Base-by-base conservation (phyloP, 1,140 invertebrate species). In the Platyura marginata region DNA sequence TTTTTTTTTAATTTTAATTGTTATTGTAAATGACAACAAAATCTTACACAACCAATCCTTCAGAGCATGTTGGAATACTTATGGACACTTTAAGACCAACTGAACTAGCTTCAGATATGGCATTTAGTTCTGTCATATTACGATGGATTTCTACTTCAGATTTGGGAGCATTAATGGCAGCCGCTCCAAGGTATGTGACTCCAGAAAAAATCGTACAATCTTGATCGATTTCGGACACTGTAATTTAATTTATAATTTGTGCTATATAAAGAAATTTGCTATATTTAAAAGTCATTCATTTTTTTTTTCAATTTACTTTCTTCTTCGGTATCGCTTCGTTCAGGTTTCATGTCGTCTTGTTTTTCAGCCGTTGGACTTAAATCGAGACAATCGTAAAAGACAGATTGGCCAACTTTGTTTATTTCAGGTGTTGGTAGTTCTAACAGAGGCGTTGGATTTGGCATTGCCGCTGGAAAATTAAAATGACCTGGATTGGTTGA, bases 131-230 rank as follows among this genome's bases (percentile, higher is more conserved):
- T 35, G 75, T 76, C 81, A 98, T 95, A 55, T 94, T 94, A 33
- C 81, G 71, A 59, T 92, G 88, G 48, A 98, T 94, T 70, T 98
- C 94, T n/a, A 67, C 67, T 65, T 97, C 90, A 40, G 83, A 92
- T 59, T 91, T 81, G 3, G 93, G 90, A 3, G 89, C 85, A 62
- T 89, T 88, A 45, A 98, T 92, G 44, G 78, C 77, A 36, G 91
- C 85, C 10, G 86, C 85, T 23, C 94, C 93, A 44, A 98, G 69
- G 66, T 97, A 98, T 41, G 84, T 88, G 21, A 98, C 85, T 15
- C 89, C 83, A 59, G 88, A 81, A 62, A 95, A 96, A 51, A 92
- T 76, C 42, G 84, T 88, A 54, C 84, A 88, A 46, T 90, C 83
- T 62, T 87, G 82, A 57, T 82, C 76, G 39, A 81, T 74, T 59